Conservation (phyloP, 2,113 vertebrate genomes). For the Serilophus lunatus region DNA sequence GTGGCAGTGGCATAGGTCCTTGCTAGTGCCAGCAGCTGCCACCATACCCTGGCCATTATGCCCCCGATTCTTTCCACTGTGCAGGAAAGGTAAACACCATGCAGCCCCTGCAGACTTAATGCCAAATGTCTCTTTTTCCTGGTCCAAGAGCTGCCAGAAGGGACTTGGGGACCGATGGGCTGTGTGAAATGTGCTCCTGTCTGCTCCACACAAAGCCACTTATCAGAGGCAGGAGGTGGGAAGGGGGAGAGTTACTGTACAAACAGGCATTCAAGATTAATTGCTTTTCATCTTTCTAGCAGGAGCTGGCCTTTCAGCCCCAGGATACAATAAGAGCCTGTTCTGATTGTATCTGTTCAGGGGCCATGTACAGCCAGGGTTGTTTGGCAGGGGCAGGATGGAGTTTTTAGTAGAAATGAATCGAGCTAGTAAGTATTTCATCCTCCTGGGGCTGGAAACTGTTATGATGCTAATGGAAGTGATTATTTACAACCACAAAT, state of each 20-base stretch:
- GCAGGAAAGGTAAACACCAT: background rate
- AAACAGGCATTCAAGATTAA: conserved; percentile 56
- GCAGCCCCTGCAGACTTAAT: background rate
- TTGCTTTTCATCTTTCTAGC: conserved; percentile 47
- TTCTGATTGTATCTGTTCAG: conserved; percentile 39
- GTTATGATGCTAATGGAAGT: background rate
- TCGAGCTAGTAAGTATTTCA: fast-evolving
- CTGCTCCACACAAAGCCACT: background rate
- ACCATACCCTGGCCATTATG: background rate
- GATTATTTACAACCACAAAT: background rate
- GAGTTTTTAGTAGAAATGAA: conserved; percentile 9
- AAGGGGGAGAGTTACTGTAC: conserved; percentile 44
- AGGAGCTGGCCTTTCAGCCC: conserved; percentile 50
- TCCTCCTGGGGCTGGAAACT: background rate
- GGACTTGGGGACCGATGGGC: background rate
- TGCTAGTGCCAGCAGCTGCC: background rate
- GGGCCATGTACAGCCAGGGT: background rate
- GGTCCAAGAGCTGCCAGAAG: background rate
- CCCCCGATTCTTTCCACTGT: background rate
- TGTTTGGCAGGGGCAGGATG: background rate
- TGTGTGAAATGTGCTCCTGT: conserved; percentile 49
- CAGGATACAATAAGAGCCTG: conserved; percentile 22
- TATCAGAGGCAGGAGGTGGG: conserved; percentile 27
- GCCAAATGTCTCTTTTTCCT: background rate
- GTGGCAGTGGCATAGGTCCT: background rate